Evolutionary conservation across 2,888 invertebrate genomes (phyloP).

Genomic region (Acrobasis repandana): DNA sequence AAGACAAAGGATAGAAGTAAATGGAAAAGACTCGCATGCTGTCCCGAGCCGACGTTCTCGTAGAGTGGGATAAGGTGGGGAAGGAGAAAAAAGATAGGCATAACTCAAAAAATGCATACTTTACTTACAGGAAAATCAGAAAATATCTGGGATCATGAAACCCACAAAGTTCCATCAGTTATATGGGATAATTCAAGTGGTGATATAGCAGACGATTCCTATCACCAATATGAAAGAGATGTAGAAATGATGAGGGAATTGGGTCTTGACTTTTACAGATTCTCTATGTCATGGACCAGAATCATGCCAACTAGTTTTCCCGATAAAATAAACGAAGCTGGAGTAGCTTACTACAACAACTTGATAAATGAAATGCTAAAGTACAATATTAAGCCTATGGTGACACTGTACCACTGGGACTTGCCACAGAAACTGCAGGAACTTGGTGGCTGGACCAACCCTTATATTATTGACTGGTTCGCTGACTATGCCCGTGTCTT

Average conservation of each 20-base stretch:
- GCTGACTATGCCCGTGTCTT: conserved; percentile 65
- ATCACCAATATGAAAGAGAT: conserved; percentile 81
- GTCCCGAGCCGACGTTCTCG: no score
- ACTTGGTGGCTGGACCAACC: conserved; percentile 73
- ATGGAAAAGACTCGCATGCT: no score
- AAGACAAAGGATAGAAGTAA: no score
- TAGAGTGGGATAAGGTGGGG: no score
- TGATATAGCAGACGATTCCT: conserved; percentile 81
- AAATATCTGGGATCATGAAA: conserved; percentile 48
- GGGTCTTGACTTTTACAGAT: conserved; percentile 71
- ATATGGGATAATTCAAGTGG: conserved; percentile 58
- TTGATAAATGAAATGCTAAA: conserved; percentile 83
- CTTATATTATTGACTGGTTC: conserved; percentile 63
- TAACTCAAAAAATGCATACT: no score
- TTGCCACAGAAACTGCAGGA: conserved; percentile 74
- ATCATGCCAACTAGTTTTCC: conserved; percentile 80
- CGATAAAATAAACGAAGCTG: conserved; percentile 78
- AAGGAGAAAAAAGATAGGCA: no score
- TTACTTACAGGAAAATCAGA: conserved; percentile 44
- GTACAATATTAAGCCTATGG: conserved; percentile 82
- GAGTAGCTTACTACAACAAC: conserved; percentile 84
- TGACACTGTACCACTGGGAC: conserved; percentile 79
- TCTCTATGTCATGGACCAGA: conserved; percentile 84
- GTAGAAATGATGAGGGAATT: conserved; percentile 63
- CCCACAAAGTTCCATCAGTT: conserved; percentile 40